phyloP scores from a whole-genome alignment of 2,113 vertebrate species.

The Collichthys lucidus region DNA sequence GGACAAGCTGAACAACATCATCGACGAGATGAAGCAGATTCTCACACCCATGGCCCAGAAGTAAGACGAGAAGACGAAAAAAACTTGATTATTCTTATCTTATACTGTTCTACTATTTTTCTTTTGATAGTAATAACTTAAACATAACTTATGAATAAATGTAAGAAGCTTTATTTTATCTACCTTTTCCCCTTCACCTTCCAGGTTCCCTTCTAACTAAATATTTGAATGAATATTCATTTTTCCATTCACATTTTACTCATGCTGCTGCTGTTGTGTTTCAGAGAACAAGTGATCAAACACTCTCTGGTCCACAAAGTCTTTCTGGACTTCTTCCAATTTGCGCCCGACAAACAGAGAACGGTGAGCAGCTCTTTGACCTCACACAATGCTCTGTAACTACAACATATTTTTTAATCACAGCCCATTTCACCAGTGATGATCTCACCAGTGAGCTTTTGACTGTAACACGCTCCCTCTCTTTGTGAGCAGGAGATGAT shows the following conservation, averaged over 20 bases:
- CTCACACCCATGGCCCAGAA: slow-evolving; percentile 94
- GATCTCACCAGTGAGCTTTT: neutral
- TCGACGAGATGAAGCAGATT: slow-evolving; percentile 97
- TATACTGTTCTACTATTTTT: too few relatives aligned
- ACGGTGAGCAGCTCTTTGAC: slow-evolving; percentile 84
- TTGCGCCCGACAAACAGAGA: slow-evolving; percentile 87
- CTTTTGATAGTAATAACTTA: too few relatives aligned
- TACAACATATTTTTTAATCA: too few relatives aligned
- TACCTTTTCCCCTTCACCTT: too few relatives aligned
- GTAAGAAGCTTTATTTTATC: too few relatives aligned
- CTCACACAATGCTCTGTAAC: neutral
- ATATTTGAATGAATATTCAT: too few relatives aligned
- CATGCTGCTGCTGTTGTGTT: slow-evolving; percentile 9
- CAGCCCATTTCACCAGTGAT: neutral
- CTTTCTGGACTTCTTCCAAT: slow-evolving; percentile 93
- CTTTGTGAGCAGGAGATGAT: slow-evolving; percentile 89
- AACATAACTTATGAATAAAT: neutral
- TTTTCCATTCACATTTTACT: neutral
- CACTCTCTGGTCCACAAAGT: slow-evolving; percentile 98
- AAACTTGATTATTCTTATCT: too few relatives aligned
- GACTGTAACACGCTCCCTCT: neutral
- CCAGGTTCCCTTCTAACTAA: too few relatives aligned
- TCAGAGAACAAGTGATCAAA: slow-evolving; percentile 96
- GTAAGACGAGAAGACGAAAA: slow-evolving; percentile 82
- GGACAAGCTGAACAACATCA: slow-evolving; percentile 87